Conservation (phyloP, 2,113 vertebrate genomes). For the Prunella fulvescens region DNA sequence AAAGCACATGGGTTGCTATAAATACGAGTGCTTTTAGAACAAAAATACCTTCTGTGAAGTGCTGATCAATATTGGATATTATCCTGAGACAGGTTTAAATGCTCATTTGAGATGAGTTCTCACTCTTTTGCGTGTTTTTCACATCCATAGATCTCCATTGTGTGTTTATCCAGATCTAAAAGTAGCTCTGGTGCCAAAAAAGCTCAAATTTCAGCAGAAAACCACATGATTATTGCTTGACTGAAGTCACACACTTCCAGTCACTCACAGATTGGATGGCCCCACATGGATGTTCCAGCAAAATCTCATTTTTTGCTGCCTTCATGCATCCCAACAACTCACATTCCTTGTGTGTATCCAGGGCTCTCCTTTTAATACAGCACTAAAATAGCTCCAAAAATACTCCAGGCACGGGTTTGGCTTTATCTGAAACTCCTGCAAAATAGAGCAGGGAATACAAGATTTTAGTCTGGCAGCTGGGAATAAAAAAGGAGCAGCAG, state of each 20-base stretch:
- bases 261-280: background rate
- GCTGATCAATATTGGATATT: background rate
- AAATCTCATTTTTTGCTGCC: background rate
- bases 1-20: conserved; percentile 26
- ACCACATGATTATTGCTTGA: background rate
- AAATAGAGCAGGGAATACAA: background rate
- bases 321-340: background rate
- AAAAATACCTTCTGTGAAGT: background rate
- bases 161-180: background rate
- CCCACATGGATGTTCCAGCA: background rate
- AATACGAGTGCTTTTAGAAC: background rate
- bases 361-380: background rate
- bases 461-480: background rate
- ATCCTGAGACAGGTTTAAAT: background rate
- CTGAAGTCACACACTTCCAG: background rate
- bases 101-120: background rate
- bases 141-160: background rate
- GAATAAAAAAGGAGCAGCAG: background rate
- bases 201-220: background rate
- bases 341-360: rapidly evolving
- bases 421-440: background rate
- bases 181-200: conserved; percentile 10
- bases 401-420: background rate
- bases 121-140: background rate
- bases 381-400: background rate